Base-by-base conservation (phyloP, 2,888 invertebrate species). In the Papilio protenor region DNA sequence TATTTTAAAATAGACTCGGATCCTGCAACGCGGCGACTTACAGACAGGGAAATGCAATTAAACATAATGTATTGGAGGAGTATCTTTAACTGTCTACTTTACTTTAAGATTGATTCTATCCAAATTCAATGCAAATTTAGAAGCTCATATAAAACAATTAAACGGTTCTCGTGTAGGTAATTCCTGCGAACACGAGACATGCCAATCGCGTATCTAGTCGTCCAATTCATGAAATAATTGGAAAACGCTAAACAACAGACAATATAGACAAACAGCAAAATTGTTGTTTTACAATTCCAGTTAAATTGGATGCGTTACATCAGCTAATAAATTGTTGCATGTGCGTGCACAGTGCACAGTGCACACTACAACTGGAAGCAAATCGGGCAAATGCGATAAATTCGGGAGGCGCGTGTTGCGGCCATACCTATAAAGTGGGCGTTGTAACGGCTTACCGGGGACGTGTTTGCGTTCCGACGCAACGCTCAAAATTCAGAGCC, bases 1-100 rank as follows among this genome's bases (percentile, higher is more conserved):
- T 92, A 93, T 93, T 93, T 92, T 93, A 93, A 93, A 94, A 93
- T 94, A 93, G 92, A 90, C 91, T 89, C 85, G 88, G 87, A 87
- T 87, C 81, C 81, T 23, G 75, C 18, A 61, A 70, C 47, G 4
- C 55, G n/a, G 40, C 74, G 87, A 86, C 87, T 86, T 85, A 84
- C 82, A 80, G 82, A 82, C 75, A 83, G 79, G 77, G 77, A 79
- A 80, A 82, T 80, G 81, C 80, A 80, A 83, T 82, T 81, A 80
- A 82, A 84, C 81, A 72, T 79, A 79, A 79, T 79, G 79, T 78
- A 75, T 77, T 66, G 16, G 49, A n/a, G 23, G 52, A 69, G 33
- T 66, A 64, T 40, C 21, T 11, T 10, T 61, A 27, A 61, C 61
- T 27, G 27, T 57, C 21, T 23, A 59, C 40, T 23, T 3, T 61